phyloP scores from a whole-genome alignment of 2,797 vertebrate species.

The Hyperoplus lanceolatus region DNA sequence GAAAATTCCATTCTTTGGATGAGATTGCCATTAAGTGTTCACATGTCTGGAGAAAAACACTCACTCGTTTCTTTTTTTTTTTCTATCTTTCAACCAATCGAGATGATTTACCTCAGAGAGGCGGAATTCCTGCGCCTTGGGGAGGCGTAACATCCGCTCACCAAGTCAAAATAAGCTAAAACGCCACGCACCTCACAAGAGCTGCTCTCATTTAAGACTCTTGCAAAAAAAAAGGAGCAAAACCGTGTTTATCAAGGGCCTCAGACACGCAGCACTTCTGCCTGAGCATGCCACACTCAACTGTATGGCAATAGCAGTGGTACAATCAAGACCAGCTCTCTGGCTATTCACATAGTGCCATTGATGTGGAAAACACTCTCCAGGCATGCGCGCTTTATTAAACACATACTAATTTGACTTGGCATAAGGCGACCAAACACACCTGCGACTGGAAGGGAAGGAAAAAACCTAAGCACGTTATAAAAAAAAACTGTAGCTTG shows the following conservation, averaged over 20 bases:
- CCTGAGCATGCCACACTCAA: constrained; percentile 35
- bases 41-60: constrained; percentile 57
- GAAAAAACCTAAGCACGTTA: constrained; percentile 11
- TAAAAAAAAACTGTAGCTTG: constrained; percentile 3
- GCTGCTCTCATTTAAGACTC: constrained; percentile 27
- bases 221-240: constrained; percentile 29
- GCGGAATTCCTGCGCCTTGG: constrained; percentile 56
- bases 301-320: constrained; percentile 30
- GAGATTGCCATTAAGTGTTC: constrained; percentile 50
- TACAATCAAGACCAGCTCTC: constrained; percentile 42
- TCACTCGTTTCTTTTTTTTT: constrained; percentile 37
- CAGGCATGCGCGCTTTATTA: constrained; percentile 61
- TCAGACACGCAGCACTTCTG: constrained; percentile 17
- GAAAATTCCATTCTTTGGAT: constrained; percentile 54
- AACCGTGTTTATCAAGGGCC: constrained; percentile 36
- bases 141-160: constrained; percentile 50
- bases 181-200: constrained; percentile 24
- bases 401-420: constrained; percentile 62
- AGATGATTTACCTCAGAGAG: constrained; percentile 55
- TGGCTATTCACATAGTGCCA: constrained; percentile 44
- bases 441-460: constrained; percentile 38
- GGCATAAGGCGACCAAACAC: constrained; percentile 37
- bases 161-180: constrained; percentile 45
- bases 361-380: constrained; percentile 69
- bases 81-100: constrained; percentile 49